Base-by-base conservation (phyloP, 2,797 vertebrate genomes). In the Gymnoscopelus microlampas region DNA sequence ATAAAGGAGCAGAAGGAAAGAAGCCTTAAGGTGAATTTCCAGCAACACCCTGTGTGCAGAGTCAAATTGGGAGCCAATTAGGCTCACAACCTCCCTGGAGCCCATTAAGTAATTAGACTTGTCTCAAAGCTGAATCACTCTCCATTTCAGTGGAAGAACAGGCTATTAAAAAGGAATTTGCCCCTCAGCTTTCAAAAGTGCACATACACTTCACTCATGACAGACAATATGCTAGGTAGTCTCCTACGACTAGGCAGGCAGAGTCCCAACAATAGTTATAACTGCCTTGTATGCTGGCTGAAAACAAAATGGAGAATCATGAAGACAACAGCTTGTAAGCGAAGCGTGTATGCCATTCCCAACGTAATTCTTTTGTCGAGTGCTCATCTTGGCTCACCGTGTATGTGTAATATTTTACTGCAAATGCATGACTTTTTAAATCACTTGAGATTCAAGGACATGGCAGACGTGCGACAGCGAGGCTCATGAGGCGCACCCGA, bases 31-130 rank as follows among this genome's bases (percentile, higher is more conserved):
- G 5, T 23, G 48, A 80, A 61, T 66, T 71, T 74, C 58, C 9
- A 50, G 24, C 59, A 15, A 54, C 35, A 77, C 60, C 53, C 9
- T 68, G 8, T 44, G 48, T 14, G 7, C 19, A 63, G n/a, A 26
- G 19, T 77, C 57, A 78, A 73, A 60, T 35, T 58, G 63, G 44
- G 57, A 80, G 61, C 74, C 78, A 64, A 83, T 85, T 74, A 78
- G 55, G 49, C 73, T 71, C 76, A 72, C 68, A 66, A 50, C 5
- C 69, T 63, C 68, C 58, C 59, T 19, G 12, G 61, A 74, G 70
- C 57, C 53, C 47, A 66, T 29, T 32, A 24, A 71, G 57, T 35
- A 68, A 54, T 63, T 53, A 60, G 48, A 74, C 55, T 32, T 48
- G 23, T 51, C 54, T 72, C 62, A 35, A 4, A 51, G 47, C 47